These are phyloP conservation scores for Helostoma temminkii DNA, from an alignment of 2,797 vertebrate species.

Conservation along the genomic window DNA sequence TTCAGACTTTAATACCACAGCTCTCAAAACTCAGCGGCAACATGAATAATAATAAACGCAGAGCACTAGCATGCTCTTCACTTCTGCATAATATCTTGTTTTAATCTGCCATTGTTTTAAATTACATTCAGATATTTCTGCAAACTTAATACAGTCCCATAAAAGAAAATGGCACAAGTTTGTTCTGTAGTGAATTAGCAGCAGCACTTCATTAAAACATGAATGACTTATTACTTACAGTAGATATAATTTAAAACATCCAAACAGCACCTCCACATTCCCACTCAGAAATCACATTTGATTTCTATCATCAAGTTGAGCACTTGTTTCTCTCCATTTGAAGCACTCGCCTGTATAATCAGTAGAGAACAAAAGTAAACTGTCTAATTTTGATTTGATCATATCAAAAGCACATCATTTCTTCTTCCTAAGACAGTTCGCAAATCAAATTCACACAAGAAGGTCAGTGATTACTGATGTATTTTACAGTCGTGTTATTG, in stretches of 20 bases:
- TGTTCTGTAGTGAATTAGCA: slow-evolving; percentile 4
- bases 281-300: too few relatives aligned
- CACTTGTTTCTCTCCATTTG: too few relatives aligned
- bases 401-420: neutral
- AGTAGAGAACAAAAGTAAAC: too few relatives aligned
- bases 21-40: slow-evolving; percentile 20
- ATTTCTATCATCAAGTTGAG: too few relatives aligned
- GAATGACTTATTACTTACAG: too few relatives aligned
- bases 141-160: neutral
- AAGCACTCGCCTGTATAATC: too few relatives aligned
- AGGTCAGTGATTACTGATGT: slow-evolving; percentile 21
- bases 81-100: slow-evolving; percentile 2
- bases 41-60: slow-evolving; percentile 11
- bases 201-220: neutral
- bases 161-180: slow-evolving; percentile 10
- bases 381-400: neutral
- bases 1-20: slow-evolving; percentile 6
- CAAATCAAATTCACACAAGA: slow-evolving; percentile 15
- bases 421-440: neutral
- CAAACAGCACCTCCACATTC: too few relatives aligned
- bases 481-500: slow-evolving; percentile 11
- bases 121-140: slow-evolving; percentile 1
- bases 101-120: slow-evolving; percentile 12
- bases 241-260: too few relatives aligned
- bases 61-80: neutral